Conservation (phyloP, 2,113 vertebrate species). For the Eretmochelys imbricata region DNA sequence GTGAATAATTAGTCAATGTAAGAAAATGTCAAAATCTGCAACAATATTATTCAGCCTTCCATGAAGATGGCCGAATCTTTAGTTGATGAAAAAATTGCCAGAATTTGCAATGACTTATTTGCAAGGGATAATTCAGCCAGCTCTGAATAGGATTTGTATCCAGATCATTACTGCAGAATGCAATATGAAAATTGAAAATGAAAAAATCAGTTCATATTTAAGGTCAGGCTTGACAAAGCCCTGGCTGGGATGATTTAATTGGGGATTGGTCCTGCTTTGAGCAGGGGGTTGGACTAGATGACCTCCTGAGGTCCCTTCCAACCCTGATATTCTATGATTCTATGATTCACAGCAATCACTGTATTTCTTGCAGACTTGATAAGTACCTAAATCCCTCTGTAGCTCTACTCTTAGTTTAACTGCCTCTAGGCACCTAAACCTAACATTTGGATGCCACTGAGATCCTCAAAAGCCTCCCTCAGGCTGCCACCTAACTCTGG, state of each 20-base stretch:
- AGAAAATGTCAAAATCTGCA: neutral
- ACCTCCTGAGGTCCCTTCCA: no score
- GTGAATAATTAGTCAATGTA: constrained; percentile 44
- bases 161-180: constrained; percentile 39
- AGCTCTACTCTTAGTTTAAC: neutral
- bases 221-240: no score
- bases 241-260: no score
- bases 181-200: constrained; percentile 50
- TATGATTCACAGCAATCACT: neutral
- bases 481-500: neutral
- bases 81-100: constrained; percentile 36
- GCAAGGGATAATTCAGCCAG: constrained; percentile 52
- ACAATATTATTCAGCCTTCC: constrained; percentile 58
- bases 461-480: neutral
- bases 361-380: constrained; percentile 22
- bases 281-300: no score
- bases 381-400: neutral
- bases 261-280: no score
- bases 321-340: no score
- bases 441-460: neutral
- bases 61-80: constrained; percentile 53
- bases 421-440: neutral
- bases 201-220: constrained; percentile 13
- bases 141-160: constrained; percentile 67
- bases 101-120: constrained; percentile 58